A percentile compares a stretch with the other conserved stretches of the same genome.
Evolutionary conservation across 2,888 invertebrate genomes (phyloP).

Genomic region (Xanthorhoe designata): DNA sequence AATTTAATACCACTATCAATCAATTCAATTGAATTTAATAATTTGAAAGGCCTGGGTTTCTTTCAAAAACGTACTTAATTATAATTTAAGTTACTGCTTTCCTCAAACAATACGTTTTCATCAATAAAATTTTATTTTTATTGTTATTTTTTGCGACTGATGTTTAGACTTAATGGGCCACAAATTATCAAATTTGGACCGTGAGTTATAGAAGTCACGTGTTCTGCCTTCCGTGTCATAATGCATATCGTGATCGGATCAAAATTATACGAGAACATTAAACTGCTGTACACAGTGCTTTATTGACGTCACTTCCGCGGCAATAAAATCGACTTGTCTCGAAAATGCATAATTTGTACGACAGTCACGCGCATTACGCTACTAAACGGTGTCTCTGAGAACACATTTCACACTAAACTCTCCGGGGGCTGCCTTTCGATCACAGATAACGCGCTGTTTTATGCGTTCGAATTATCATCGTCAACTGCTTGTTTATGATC

Average conservation of each 20-base stretch:
- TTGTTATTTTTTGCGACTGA: background rate
- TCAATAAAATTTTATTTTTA: background rate
- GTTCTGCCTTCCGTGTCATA: constrained; percentile 65
- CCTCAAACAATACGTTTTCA: too few relatives aligned
- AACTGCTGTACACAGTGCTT: constrained; percentile 80
- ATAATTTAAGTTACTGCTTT: too few relatives aligned
- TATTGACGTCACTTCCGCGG: constrained; percentile 84
- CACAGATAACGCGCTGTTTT: constrained; percentile 82
- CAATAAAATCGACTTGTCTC: constrained; percentile 83
- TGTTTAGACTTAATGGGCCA: constrained; percentile 12
- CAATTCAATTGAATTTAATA: too few relatives aligned
- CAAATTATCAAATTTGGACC: constrained; percentile 37
- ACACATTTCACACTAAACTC: constrained; percentile 84
- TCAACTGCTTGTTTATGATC: constrained; percentile 79
- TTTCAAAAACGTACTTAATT: too few relatives aligned
- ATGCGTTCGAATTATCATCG: constrained; percentile 81
- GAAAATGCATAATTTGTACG: constrained; percentile 84
- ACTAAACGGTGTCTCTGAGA: constrained; percentile 84
- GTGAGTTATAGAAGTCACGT: constrained; percentile 45
- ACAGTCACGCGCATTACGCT: constrained; percentile 82
- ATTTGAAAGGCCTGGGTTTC: too few relatives aligned
- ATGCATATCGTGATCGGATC: constrained; percentile 71
- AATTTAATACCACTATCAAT: too few relatives aligned
- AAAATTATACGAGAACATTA: constrained; percentile 80
- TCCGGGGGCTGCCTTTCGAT: constrained; percentile 73